Base-by-base conservation (phyloP, 2,797 vertebrate genomes). In the Enteromius argenteus region DNA sequence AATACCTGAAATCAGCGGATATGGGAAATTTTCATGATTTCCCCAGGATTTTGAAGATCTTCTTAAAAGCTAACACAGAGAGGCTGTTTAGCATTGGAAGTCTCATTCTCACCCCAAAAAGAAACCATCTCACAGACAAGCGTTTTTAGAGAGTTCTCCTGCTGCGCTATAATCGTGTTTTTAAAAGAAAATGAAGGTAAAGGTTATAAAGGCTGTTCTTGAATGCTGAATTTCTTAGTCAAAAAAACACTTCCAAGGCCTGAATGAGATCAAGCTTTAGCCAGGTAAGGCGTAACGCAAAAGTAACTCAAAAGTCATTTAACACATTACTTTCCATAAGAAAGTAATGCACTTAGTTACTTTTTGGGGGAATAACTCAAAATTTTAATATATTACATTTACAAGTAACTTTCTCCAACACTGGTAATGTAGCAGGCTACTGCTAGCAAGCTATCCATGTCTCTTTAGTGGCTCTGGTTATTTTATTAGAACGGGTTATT, bases 21-120 rank as follows among this genome's bases (percentile, higher is more conserved):
- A 58, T 58, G 21, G 32, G 2, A 60, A 42, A 77, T 77, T 58
- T 75, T 56, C 73, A 75, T 56, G 49, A 75, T 75, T 58, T 75
- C 30, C 51, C 32, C 51, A 58, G 51, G 73, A 76, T 58, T 76
- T 23, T 58, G 21, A 58, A 62, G 35, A 30, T 62, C n/a, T 62
- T 77, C 14, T 58, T 60, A 77, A 60, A 77, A 77, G 9, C n/a
- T n/a, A 77, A 77, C 74, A 77, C 21, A 37, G 73, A 75, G 46
- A 74, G 49, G 5, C 32, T 77, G 56, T 77, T 77, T 44, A 19
- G 35, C 27, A 44, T 42, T 30, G 35, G 32, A 60, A 77, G 74
- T 62, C 37, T 60, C 56, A 77, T 77, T 35, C 53, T 60, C 53
- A 77, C 74, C 53, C 32, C 19, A 44, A 44, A 74, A 74, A 53